Evolutionary conservation across 2,113 vertebrate genomes (phyloP).

Genomic region (Sphyrna mokarran): DNA sequence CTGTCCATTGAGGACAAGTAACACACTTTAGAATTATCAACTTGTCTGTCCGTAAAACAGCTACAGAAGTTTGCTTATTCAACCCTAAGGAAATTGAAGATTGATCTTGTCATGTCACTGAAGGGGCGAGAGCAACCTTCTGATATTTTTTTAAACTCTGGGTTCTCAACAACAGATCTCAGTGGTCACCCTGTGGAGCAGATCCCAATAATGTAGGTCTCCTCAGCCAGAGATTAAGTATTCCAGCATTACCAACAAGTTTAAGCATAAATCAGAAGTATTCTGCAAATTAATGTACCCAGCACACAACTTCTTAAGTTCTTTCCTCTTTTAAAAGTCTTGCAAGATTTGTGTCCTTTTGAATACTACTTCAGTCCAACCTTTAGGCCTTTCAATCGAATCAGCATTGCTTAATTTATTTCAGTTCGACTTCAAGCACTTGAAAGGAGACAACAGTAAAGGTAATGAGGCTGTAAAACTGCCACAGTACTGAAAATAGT

Average conservation of each 20-base stretch:
- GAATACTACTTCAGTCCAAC: background rate
- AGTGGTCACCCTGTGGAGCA: background rate
- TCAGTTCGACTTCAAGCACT: background rate
- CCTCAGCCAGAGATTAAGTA: background rate
- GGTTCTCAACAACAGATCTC: background rate
- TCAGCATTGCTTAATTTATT: background rate
- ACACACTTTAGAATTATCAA: background rate
- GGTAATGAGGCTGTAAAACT: constrained; percentile 17
- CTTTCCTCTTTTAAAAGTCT: background rate
- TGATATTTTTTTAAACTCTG: background rate
- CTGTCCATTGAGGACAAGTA: background rate
- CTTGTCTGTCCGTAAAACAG: background rate
- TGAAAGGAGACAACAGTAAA: constrained; percentile 30
- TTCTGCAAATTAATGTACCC: background rate
- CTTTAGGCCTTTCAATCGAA: background rate
- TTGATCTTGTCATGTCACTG: background rate
- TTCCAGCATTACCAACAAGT: background rate
- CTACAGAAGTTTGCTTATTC: background rate
- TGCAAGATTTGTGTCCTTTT: background rate
- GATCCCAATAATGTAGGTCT: background rate
- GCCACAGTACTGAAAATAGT: background rate
- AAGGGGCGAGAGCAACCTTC: background rate
- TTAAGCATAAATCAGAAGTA: background rate
- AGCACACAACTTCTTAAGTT: background rate
- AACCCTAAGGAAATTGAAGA: background rate